Percentiles rank a stretch among this genome's conserved stretches.
These are phyloP conservation scores for Lethrus apterus DNA, from an alignment of 1,140 invertebrate species.

Conservation along the genomic window DNA sequence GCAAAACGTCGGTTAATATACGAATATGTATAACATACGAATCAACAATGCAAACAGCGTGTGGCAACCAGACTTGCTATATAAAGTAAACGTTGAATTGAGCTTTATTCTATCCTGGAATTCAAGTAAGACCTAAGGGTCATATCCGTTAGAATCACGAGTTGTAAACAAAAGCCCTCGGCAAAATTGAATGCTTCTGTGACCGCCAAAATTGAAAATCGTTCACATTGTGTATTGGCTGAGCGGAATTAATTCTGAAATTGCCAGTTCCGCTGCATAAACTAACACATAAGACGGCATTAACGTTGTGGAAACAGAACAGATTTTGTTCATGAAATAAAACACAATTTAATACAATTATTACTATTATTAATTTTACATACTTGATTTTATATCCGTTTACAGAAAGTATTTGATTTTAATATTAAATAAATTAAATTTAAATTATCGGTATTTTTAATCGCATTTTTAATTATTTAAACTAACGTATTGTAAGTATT, in stretches of 20 bases:
- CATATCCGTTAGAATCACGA: constrained; percentile 21
- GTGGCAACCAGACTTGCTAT: constrained; percentile 10
- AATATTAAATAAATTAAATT: no score
- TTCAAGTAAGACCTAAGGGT: constrained; percentile 20
- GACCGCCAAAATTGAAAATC: constrained; percentile 22
- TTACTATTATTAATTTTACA: no score
- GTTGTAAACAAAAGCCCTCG: constrained; percentile 22
- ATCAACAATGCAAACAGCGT: constrained; percentile 19
- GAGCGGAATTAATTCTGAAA: constrained; percentile 3
- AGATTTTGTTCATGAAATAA: no score
- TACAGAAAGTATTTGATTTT: no score
- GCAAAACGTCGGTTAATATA: not conserved
- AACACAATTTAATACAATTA: no score
- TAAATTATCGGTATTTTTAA: no score
- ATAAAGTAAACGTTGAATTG: constrained; percentile 18
- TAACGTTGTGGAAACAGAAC: no score
- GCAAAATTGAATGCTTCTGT: constrained; percentile 18
- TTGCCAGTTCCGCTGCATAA: constrained; percentile 2
- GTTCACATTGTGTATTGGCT: constrained; percentile 18
- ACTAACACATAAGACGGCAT: no score
- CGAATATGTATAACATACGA: constrained; percentile 11
- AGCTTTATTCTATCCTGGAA: constrained; percentile 12
- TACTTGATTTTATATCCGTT: no score
- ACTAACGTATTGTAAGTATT: no score
- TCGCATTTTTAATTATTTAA: no score